Evolutionary conservation across 2,797 vertebrate genomes (phyloP), one percentile per base, ranked within the genome.

Genomic region (Todus mexicanus): DNA sequence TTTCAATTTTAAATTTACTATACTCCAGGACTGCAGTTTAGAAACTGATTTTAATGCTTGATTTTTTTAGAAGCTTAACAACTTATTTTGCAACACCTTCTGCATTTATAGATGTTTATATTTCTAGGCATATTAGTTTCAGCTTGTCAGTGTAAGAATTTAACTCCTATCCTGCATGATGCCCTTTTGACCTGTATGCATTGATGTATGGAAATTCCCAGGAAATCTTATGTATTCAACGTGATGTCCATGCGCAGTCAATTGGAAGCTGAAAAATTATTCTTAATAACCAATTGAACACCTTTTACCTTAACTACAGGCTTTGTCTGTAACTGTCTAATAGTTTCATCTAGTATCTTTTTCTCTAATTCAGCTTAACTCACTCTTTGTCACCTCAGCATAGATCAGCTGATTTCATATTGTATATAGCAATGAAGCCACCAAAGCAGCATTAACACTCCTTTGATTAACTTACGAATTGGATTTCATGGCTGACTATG

Each of bases 1-100:
- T 85, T 87, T 93, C n/a, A 68, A 50, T 90, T 89, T 93, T 74
- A 85, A 90, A 87, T 92, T 82, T 65, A 48, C 31, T 89, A 23
- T 57, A 94, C 47, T 68, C 54, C 81, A 93, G 61, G 61, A 22
- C 50, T 74, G 17, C 15, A 47, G 29, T 77, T 89, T 83, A 85
- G 79, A 22, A 74, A 77, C 40, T 71, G 25, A 54, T 79, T 82
- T 86, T 81, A 86, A 84, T 64, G 15, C 40, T 21, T 51, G 31
- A 2, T 4, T 66, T 73, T 86, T 61, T 65, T 4, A 80, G 61
- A 54, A 82, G 38, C 18, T 69, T 42, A 80, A 57, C 64, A 45
- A 42, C n/a, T 65, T 80, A 6, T 94, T 90, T 83, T 83, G 61
- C 51, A 78, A 70, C 11, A 57, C 64, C 6, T 3, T 76, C 43